Evolutionary conservation across 35 echinoderm and acorn worm genomes (phyloP).

Genomic region (Apostichopus californicus): DNA sequence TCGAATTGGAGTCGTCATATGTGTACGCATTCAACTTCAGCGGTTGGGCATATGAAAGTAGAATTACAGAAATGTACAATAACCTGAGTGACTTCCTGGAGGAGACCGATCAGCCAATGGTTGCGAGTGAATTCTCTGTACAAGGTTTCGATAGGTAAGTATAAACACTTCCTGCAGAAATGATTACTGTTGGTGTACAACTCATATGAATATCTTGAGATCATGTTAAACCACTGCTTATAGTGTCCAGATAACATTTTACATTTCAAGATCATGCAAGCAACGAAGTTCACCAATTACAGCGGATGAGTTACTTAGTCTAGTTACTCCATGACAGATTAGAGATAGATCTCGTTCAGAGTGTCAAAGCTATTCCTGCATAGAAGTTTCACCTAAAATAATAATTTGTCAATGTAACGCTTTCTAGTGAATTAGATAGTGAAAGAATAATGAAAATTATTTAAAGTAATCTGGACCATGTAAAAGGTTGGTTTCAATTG

Average conservation of each 20-base stretch:
- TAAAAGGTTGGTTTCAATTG: too few relatives aligned
- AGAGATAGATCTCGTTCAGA: not conserved
- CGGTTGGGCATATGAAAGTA: not conserved
- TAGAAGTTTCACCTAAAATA: too few relatives aligned
- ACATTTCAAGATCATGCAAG: too few relatives aligned
- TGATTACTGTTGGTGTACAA: not conserved
- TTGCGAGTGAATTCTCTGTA: not conserved
- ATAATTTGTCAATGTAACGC: too few relatives aligned
- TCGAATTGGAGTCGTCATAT: not conserved
- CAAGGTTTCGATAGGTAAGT: slow-evolving; percentile 14
- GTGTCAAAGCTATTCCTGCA: too few relatives aligned
- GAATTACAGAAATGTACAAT: not conserved
- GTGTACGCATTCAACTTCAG: slow-evolving; percentile 23
- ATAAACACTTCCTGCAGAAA: not conserved
- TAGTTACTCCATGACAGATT: not conserved
- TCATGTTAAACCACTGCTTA: too few relatives aligned
- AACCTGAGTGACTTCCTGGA: not conserved
- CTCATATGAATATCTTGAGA: not conserved
- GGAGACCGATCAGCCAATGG: not conserved
- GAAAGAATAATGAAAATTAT: too few relatives aligned
- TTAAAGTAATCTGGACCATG: too few relatives aligned
- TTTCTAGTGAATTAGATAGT: too few relatives aligned
- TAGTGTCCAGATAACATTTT: too few relatives aligned
- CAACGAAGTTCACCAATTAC: not conserved
- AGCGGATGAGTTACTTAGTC: not conserved